Conservation (phyloP, 2,113 vertebrate genomes). For the Semnornis frantzii region DNA sequence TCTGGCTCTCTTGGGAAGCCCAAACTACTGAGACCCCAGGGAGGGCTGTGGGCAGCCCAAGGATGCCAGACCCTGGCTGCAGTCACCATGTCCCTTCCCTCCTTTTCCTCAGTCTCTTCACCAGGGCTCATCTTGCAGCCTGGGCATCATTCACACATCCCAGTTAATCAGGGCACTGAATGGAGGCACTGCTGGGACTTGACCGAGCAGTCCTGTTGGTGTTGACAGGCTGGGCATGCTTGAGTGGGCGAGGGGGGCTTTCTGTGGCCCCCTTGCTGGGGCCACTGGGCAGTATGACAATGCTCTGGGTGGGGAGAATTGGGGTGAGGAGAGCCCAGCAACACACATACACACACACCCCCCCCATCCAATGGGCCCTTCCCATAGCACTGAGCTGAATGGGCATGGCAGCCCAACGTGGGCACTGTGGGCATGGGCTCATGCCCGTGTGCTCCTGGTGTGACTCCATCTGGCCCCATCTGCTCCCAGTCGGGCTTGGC, state of each 20-base stretch:
- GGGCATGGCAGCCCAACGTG: not conserved
- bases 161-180: fast-evolving
- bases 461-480: constrained; percentile 17
- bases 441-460: not conserved
- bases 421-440: not conserved
- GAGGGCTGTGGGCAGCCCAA: fast-evolving
- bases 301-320: fast-evolving
- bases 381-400: fast-evolving
- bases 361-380: not conserved
- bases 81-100: not conserved
- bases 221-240: fast-evolving
- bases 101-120: fast-evolving
- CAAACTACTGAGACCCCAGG: not conserved
- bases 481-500: not conserved
- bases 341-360: fast-evolving
- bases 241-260: fast-evolving
- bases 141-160: not conserved
- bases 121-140: not conserved
- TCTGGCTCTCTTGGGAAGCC: not conserved
- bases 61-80: not conserved
- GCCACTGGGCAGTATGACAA: fast-evolving
- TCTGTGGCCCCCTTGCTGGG: fast-evolving
- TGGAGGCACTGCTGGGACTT: not conserved
- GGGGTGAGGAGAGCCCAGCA: fast-evolving
- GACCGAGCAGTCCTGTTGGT: not conserved